Base-by-base conservation (phyloP, 1,140 invertebrate genomes). In the Heliconius congener region DNA sequence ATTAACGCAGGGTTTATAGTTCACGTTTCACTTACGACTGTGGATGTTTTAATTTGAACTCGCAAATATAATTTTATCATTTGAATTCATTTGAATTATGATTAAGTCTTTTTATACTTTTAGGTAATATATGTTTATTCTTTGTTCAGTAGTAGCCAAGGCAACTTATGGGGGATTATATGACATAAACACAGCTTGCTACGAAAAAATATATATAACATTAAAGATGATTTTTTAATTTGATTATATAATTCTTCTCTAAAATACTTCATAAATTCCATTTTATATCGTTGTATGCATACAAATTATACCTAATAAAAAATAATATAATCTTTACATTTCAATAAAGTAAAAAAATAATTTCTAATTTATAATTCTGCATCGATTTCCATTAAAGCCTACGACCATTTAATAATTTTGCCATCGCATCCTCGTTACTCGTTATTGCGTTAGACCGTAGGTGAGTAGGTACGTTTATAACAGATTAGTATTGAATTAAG, bases 1-100 rank as follows among this genome's bases (percentile, higher is more conserved):
- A 77, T 77, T 77, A 77, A 77, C 30, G 70, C 46, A 34, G 42
- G 18, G 37, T 37, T 39, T 39, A 77, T 52, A 77, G 70, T 77
- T 77, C 37, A 71, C 70, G 46, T 39, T 71, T 23, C 23, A 71
- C 30, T 77, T 52, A 42, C 76, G 76, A 55, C 55, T 19, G 19
- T 37, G 3, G 19, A 30, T 60, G 23, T 60, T 30, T 66, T 13
- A 66, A 66, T 30, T 30, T 30, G 16, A 66, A 30, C 5, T 66
- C 1, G 3, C 13, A 66, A 66, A 66, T 30, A 1, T 30, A 66
- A 30, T 66, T 30, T 30, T 66, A 66, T 1, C 27, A 60, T 27
- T 60, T 60, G 19, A 9, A 19, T 23, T 3, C 23, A 27, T 11
- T 60, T 1, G 13, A 60, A 11, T 60, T 9, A 27, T 66, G 9